phyloP scores from a whole-genome alignment of 2,797 vertebrate genomes.

The Tachyglossus aculeatus region DNA sequence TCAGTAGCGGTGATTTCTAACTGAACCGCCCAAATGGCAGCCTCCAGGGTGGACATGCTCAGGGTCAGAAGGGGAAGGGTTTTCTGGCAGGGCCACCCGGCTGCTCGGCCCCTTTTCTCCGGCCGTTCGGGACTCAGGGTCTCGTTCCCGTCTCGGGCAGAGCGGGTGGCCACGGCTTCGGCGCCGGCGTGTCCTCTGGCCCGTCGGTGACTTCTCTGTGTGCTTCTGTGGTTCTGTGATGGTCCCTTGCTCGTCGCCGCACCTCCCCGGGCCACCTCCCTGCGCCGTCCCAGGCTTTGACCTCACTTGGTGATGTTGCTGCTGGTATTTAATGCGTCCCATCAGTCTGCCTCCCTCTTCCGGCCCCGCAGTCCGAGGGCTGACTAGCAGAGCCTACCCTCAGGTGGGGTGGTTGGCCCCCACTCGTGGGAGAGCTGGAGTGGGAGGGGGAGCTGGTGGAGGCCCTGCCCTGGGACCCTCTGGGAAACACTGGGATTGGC shows the following conservation, averaged over 20 bases:
- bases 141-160: no score
- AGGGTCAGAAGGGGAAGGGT: no score
- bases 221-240: constrained; percentile 78
- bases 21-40: no score
- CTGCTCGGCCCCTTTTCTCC: no score
- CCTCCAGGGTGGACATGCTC: no score
- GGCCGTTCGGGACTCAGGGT: no score
- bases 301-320: constrained; percentile 2
- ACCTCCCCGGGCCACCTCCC: constrained; percentile 16
- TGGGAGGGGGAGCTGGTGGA: neutral
- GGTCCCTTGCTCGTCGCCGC: constrained; percentile 71
- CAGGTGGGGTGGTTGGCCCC: neutral
- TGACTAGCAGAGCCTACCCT: constrained; percentile 10
- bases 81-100: no score
- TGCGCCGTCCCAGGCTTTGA: neutral
- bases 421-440: neutral
- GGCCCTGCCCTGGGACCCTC: neutral
- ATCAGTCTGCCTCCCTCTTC: constrained; percentile 17
- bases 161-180: no score
- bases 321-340: constrained; percentile 42
- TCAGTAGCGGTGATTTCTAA: no score
- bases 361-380: neutral
- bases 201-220: constrained; percentile 56
- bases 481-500: neutral
- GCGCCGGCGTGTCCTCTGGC: neutral